A percentile compares a stretch with the other conserved stretches of the same genome.
Conservation (phyloP, 2,113 vertebrate genomes). For the Phaethornis superciliosus region DNA sequence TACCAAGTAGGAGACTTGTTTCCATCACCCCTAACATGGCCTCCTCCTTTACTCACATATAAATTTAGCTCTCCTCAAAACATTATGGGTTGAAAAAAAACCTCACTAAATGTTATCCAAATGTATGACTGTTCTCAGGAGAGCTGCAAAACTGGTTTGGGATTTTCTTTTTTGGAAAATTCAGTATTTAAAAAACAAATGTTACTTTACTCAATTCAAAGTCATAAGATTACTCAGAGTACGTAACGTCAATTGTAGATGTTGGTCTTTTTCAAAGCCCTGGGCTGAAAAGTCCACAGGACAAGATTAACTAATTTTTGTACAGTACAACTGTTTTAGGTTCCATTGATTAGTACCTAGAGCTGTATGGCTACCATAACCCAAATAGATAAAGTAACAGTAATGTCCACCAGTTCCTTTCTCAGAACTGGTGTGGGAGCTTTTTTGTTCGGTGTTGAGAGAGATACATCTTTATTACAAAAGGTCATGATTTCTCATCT, state of each 20-base stretch:
- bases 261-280: background rate
- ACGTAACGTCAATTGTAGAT: background rate
- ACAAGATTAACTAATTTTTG: background rate
- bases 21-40: background rate
- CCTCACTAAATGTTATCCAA: background rate
- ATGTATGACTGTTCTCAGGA: background rate
- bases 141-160: background rate
- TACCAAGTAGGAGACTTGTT: background rate
- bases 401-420: background rate
- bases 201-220: background rate
- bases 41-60: background rate
- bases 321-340: background rate
- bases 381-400: background rate
- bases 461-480: background rate
- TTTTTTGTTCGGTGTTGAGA: background rate
- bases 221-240: background rate
- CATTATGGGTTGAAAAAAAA: background rate
- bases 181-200: background rate
- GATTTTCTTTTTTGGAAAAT: background rate
- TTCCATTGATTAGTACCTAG: background rate
- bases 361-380: background rate
- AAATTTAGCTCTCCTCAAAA: constrained; percentile 12
- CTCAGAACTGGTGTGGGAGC: background rate
- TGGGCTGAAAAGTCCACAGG: background rate
- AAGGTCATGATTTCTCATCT: background rate